Evolutionary conservation across 2,113 vertebrate genomes (phyloP), one percentile per base, ranked within the genome.

Genomic region (Misgurnus mizolepis): DNA sequence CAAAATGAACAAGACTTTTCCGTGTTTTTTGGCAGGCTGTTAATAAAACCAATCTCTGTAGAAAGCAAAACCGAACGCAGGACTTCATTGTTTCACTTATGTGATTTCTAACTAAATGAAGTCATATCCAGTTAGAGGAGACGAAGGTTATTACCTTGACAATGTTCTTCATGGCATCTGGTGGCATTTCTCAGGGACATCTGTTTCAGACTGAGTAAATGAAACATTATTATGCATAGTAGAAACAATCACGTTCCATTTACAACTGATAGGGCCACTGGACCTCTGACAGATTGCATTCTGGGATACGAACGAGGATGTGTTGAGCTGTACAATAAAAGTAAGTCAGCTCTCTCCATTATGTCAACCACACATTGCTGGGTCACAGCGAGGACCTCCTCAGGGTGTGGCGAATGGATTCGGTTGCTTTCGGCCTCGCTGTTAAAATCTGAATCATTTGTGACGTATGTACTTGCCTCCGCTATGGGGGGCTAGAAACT

Each of bases 121-220:
- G 11, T n/a, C 15, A 27, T 64, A 62, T 27, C 61, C 73, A 45
- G 69, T 78, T 82, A 64, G 34, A 67, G 50, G 40, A 74, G 74
- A 74, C 74, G 27, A 61, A 80, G 73, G 74, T 80, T 56, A 85
- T 82, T 80, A 82, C 77, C 72, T 77, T 74, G 47, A 64, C 72
- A 49, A 49, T 61, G 67, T 65, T 80, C 61, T 73, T 39, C 39
- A 76, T 83, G 79, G 68, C 74, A 82, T 79, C 81, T 83, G 81
- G 62, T 73, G 65, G 62, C 43, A 27, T 83, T 79, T 72, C 49
- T 70, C 73, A 18, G 39, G 73, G 73, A 80, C 74, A 80, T 76
- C 78, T 82, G 80, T 76, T 77, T 80, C 49, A 58, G 55, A n/a
- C 53, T 40, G 68, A 67, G 47, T 76, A 72, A 79, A 80, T 62